phyloP scores from a whole-genome alignment of 2,888 invertebrate genomes.

The Drosophila cognata region DNA sequence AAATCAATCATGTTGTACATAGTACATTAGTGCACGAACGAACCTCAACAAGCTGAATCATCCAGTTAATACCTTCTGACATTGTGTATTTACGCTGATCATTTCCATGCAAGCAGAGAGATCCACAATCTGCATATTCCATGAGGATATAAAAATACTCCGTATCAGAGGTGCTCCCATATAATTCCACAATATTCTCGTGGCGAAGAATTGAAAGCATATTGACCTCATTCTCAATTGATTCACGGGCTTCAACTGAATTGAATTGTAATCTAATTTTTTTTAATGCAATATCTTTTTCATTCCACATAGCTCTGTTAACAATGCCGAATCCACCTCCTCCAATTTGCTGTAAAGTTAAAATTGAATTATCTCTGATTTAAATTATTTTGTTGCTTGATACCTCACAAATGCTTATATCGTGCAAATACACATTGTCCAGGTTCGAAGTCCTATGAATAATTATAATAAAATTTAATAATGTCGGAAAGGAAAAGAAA shows the following conservation, averaged over 20 bases:
- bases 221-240: background rate
- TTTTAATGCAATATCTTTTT: constrained; percentile 1
- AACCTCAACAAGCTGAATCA: constrained; percentile 2
- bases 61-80: background rate
- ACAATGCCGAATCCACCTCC: background rate
- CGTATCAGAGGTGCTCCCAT: background rate
- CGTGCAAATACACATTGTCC: background rate
- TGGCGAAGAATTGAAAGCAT: background rate
- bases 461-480: background rate
- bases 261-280: background rate
- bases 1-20: background rate
- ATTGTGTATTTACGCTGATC: background rate
- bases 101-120: background rate
- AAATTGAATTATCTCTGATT: background rate
- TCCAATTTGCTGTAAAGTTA: background rate
- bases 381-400: background rate
- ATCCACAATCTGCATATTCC: constrained; percentile 2
- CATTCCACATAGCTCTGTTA: background rate
- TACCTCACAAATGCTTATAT: background rate
- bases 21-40: background rate
- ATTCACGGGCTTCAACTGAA: too few species aligned
- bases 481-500: background rate
- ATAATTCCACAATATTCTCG: constrained; percentile 2
- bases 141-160: background rate
- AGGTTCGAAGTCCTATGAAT: background rate